phyloP scores from a whole-genome alignment of 1,140 invertebrate species.

The Camponotus pennsylvanicus region DNA sequence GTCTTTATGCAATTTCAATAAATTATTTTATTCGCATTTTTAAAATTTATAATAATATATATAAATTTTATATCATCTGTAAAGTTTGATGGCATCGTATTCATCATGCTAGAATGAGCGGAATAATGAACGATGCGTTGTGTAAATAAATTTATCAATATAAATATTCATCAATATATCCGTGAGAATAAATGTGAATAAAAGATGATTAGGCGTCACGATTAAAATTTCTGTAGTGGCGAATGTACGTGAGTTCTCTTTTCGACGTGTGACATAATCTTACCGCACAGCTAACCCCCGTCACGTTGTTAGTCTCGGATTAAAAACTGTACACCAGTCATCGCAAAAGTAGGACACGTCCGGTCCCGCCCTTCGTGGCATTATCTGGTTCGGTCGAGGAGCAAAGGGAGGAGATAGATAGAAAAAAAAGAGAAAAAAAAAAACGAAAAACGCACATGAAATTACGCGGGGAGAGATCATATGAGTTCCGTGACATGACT shows the following conservation, averaged over 20 bases:
- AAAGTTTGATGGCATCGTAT: background rate
- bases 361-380: slow-evolving; percentile 44
- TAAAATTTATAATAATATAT: background rate
- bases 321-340: slow-evolving; percentile 74
- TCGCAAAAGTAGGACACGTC: slow-evolving; percentile 68
- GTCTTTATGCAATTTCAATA: background rate
- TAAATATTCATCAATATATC: background rate
- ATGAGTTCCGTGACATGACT: slow-evolving; percentile 44
- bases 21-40: background rate
- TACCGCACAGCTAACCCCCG: slow-evolving; percentile 61
- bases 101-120: slow-evolving; percentile 3
- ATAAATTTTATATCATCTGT: background rate
- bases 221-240: slow-evolving; percentile 22
- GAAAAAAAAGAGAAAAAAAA: background rate
- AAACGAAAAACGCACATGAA: slow-evolving; percentile 31
- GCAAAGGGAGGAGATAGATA: slow-evolving; percentile 38
- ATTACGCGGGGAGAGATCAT: slow-evolving; percentile 34
- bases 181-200: background rate
- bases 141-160: background rate
- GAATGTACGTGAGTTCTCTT: background rate
- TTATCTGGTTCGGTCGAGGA: slow-evolving; percentile 50
- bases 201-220: slow-evolving; percentile 1
- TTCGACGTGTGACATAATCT: slow-evolving; percentile 8
- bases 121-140: background rate
- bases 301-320: slow-evolving; percentile 73